Conservation (phyloP, 2,888 invertebrate species). For the Tenthredo scrophulariae region DNA sequence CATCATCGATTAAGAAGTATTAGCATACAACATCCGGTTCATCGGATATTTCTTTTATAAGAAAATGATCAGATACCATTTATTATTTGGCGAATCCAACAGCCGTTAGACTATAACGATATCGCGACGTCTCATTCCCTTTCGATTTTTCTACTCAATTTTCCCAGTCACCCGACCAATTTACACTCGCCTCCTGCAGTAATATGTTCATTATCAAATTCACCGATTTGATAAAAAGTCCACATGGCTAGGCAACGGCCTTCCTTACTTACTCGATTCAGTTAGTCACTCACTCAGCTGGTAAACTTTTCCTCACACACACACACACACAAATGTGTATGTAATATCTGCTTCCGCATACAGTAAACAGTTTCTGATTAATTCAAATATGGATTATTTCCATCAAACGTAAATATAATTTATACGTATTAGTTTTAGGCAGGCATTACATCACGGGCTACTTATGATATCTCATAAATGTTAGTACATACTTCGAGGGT, state of each 20-base stretch:
- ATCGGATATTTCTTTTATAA: not conserved
- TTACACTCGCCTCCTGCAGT: not conserved
- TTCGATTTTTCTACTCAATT: not conserved
- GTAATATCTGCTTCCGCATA: not conserved
- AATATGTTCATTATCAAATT: not conserved
- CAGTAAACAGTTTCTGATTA: not conserved
- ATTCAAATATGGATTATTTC: not conserved
- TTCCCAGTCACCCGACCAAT: not conserved
- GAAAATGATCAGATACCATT: not conserved
- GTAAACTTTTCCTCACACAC: not conserved
- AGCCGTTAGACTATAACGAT: not conserved
- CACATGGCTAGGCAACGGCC: constrained; percentile 15
- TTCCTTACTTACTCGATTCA: not conserved
- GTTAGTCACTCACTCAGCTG: not conserved
- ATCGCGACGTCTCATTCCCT: not conserved
- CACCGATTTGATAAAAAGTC: not conserved
- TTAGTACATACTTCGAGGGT: constrained; percentile 38
- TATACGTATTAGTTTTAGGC: not conserved
- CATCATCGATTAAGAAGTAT: not conserved
- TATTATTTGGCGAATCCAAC: not conserved
- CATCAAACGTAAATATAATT: not conserved
- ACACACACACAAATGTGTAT: no score
- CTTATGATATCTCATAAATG: not conserved
- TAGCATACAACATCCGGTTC: not conserved
- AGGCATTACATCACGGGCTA: not conserved